Conservation (phyloP, 23 tunicate species). For the Trididemnum miniatum region DNA sequence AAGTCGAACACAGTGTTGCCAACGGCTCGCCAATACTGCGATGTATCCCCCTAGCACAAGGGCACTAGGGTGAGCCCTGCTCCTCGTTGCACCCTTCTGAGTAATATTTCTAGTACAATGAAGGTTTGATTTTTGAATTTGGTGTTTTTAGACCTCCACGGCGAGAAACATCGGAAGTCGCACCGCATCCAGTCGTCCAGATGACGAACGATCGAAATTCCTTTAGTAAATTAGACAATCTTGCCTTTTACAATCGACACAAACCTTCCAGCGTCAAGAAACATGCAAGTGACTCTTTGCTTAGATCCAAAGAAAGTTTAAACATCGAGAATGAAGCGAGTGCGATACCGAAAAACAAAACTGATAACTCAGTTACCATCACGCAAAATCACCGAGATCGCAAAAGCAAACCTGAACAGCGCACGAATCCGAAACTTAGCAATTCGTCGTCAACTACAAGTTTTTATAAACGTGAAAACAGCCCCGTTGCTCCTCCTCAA, state of each 20-base stretch:
- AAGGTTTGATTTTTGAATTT: too few species aligned
- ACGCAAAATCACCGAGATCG: background rate
- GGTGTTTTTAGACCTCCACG: background rate
- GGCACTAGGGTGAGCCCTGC: too few species aligned
- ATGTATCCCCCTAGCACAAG: too few species aligned
- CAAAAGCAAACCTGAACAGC: background rate
- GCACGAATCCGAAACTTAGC: background rate
- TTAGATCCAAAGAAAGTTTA: background rate
- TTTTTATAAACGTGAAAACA: constrained; percentile 44
- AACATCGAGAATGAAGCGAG: background rate
- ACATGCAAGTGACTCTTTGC: background rate
- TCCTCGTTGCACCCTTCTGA: too few species aligned
- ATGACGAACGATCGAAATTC: constrained; percentile 6
- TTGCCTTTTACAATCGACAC: constrained; percentile 77
- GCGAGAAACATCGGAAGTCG: background rate
- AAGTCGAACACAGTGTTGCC: too few species aligned
- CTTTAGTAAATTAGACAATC: constrained; percentile 39
- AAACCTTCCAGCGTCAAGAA: constrained; percentile 49
- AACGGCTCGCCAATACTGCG: too few species aligned
- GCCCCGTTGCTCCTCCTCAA: constrained; percentile 71
- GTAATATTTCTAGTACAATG: too few species aligned
- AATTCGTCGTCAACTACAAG: background rate
- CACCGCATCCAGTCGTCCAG: background rate
- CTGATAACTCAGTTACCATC: background rate
- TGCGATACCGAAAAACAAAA: background rate